Base-by-base conservation (phyloP, 2,888 invertebrate genomes). In the Enoplolaimus lenunculus region DNA sequence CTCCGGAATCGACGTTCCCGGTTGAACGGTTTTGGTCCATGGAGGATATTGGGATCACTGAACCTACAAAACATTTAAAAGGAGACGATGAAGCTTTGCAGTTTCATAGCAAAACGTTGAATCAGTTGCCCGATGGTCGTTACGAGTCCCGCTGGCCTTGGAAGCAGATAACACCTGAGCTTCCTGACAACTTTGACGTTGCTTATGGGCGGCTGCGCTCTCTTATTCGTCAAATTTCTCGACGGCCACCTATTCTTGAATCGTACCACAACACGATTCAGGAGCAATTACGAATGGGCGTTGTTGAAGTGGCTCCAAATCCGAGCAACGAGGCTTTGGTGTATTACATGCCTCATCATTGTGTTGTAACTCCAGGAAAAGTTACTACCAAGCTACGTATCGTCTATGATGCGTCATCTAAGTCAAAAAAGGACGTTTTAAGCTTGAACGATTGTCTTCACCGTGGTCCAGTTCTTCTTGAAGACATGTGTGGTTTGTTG, bases 341-440 rank as follows among this genome's bases (percentile, higher is more conserved):
- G 7, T 73, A 74, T 57, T 75, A 73, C 57, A 29, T 74, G 2
- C 74, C 74, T 0, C 73, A 75, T 62, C 74, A 74, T n/a, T 33
- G 70, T 1, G 74, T 74, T 0, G 35, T 74, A n/a, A 68, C 68
- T 0, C 71, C 73, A n/a, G 16, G 64, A 16, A 74, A 74, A 7
- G 21, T 59, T 21, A 66, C 45, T 21, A 45, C 74, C 0, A 77
- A 77, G 21, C 34, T 77, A 13, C 35, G 75, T 2, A 69, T 73
- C 31, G 75, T 77, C 7, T 77, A 71, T 65, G 76, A 77, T 71
- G 77, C 72, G 2, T 73, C 72, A 1, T 68, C 68, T 1, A 68
- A 60, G 57, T 29, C 31, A n/a, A 72, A 69, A 60, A 26, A 2
- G 1, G 66, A 71, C 66, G 70, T 45, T 1, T 13, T 62, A 2